Percentiles rank a stretch among this genome's conserved stretches.
Evolutionary conservation across 2,888 invertebrate species (phyloP).

Genomic region (Sycophila texana): DNA sequence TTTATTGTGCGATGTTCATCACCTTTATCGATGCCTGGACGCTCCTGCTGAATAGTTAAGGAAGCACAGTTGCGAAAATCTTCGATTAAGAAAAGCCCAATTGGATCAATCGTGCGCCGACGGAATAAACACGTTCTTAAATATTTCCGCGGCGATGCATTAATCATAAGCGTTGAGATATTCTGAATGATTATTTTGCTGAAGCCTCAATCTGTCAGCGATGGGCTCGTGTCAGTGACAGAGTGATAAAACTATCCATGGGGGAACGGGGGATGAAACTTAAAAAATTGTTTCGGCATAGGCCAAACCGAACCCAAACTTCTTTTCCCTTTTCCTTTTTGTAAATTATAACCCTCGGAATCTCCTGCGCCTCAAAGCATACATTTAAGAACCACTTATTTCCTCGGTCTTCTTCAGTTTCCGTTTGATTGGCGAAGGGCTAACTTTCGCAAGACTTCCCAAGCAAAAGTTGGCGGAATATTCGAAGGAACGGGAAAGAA

Average conservation of each 20-base stretch:
- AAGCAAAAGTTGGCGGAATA: constrained; percentile 11
- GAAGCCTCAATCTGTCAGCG: neutral
- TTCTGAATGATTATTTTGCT: neutral
- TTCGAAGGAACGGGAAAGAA: constrained; percentile 47
- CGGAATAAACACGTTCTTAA: too few relatives aligned
- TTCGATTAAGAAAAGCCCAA: neutral
- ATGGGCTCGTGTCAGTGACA: neutral
- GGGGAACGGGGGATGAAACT: neutral
- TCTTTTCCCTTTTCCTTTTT: constrained; percentile 21
- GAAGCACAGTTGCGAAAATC: neutral
- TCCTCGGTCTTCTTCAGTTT: constrained; percentile 20
- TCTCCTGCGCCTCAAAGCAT: constrained; percentile 18
- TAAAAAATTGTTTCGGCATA: neutral
- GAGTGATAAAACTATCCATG: constrained; percentile 27
- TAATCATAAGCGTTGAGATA: neutral
- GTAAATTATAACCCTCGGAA: neutral
- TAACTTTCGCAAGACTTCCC: constrained; percentile 54
- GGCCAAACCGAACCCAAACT: neutral
- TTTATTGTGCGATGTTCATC: neutral
- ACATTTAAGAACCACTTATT: constrained; percentile 61
- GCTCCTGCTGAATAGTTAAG: neutral
- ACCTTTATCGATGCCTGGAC: neutral
- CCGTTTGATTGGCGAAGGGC: constrained; percentile 47
- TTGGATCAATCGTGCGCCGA: neutral
- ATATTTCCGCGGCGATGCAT: neutral